Evolutionary conservation across 2,797 vertebrate species (phyloP).

Genomic region (Anomalospiza imberbis): DNA sequence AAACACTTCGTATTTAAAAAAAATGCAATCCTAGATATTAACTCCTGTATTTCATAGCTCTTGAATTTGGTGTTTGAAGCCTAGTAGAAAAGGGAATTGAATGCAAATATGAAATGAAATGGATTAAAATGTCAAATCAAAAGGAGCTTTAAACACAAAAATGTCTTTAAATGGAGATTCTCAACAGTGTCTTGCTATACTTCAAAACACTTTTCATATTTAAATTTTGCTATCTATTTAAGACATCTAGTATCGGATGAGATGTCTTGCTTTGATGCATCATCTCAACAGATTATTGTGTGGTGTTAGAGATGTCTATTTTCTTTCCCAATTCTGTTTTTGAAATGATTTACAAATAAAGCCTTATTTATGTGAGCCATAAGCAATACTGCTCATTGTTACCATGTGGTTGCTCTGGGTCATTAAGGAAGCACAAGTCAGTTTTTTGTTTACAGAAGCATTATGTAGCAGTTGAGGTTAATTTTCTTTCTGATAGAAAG

Average conservation of each 20-base stretch:
- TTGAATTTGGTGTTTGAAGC: slow-evolving; percentile 23
- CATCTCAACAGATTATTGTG: background rate
- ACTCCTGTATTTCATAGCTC: background rate
- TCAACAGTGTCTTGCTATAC: background rate
- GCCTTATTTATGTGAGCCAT: background rate
- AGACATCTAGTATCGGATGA: background rate
- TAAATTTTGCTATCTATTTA: slow-evolving; percentile 31
- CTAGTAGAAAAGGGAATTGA: background rate
- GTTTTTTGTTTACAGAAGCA: background rate
- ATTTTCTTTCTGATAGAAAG: background rate
- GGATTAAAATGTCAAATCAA: background rate
- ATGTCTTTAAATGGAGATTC: slow-evolving; percentile 21
- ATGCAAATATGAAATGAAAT: slow-evolving; percentile 4
- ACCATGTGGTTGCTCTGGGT: background rate
- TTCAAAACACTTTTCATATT: slow-evolving; percentile 45
- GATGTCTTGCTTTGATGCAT: background rate
- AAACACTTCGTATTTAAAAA: background rate
- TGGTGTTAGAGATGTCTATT: background rate
- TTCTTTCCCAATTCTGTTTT: background rate
- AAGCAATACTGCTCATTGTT: background rate
- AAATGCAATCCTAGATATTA: background rate
- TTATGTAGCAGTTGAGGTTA: background rate
- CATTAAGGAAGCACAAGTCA: background rate
- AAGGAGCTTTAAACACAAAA: background rate
- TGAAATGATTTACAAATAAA: background rate